Evolutionary conservation across 1,140 invertebrate genomes (phyloP), one percentile per base, ranked within the genome.

Genomic region (Aphelenchoides avenae): DNA sequence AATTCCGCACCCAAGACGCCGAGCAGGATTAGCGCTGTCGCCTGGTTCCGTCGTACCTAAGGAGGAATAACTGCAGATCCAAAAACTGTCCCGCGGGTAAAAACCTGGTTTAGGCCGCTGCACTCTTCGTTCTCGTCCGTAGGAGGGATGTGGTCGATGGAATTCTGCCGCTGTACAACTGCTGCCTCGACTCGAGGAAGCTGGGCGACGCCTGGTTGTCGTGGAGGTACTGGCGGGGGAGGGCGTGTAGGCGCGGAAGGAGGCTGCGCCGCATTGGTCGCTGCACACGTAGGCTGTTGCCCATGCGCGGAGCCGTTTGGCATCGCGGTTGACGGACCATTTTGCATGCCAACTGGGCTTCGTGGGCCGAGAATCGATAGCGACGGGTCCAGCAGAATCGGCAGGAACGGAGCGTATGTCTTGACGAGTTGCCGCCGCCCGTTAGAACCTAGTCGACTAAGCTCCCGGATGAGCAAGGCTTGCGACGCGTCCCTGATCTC

Each of bases 1-100:
- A 97, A 98, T 79, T 97, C 92, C 0, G 92, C 89, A 0, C 94
- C 94, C 51, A 99, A 92, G 0, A 98, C 92, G 0, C 92, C 93
- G 20, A 98, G 78, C 34, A 99, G 79, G 0, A 99, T 90, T 0
- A 99, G 90, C 0, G 94, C 90, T 0, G 92, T 97, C 0, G 91
- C 91, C 79, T 99, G 91, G 71, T 94, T 94, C 7, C 91, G 82
- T 58, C 91, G 89, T 31, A 91, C 80, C 79, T 97, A 89, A n/a
- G n/a, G 49, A 9, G 29, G 18, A 26, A 42, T 37, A 34, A 30
- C 5, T 30, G 22, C 20, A 4, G 52, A n/a, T n/a, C n/a, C n/a
- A n/a, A n/a, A n/a, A n/a, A n/a, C n/a, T n/a, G n/a, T n/a, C n/a
- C n/a, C n/a, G n/a, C n/a, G n/a, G n/a, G n/a, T n/a, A n/a, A n/a